Conservation (phyloP, 2,888 invertebrate species). For the Malachius bipustulatus region DNA sequence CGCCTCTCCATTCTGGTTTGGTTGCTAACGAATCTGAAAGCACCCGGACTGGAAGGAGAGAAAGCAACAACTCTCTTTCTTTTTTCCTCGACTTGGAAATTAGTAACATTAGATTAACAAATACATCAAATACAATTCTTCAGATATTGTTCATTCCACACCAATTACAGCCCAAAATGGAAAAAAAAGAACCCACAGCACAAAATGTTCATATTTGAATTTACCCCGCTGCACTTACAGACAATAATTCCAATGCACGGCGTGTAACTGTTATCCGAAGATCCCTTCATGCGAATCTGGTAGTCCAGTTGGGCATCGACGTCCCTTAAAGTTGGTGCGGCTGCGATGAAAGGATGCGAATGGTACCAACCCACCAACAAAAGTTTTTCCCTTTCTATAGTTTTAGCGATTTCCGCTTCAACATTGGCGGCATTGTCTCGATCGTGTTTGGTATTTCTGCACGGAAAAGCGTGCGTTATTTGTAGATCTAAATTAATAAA, state of each 20-base stretch:
- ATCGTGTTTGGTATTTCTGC: slow-evolving; percentile 70
- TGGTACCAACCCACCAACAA: slow-evolving; percentile 92
- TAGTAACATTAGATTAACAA: no score
- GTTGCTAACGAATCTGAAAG: no score
- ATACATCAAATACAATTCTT: no score
- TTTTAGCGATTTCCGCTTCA: slow-evolving; percentile 70
- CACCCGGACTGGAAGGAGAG: no score
- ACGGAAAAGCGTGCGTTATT: slow-evolving; percentile 82
- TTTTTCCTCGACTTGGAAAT: no score
- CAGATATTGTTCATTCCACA: no score
- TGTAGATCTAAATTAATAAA: slow-evolving; percentile 55
- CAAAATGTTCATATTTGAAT: no score
- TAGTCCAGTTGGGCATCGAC: slow-evolving; percentile 90
- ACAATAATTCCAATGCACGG: slow-evolving; percentile 88
- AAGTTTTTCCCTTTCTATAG: slow-evolving; percentile 70
- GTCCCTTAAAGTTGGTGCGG: slow-evolving; percentile 78
- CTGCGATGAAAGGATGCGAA: slow-evolving; percentile 79
- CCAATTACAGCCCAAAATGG: no score
- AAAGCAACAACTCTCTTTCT: no score
- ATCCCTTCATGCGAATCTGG: slow-evolving; percentile 88
- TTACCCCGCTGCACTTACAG: slow-evolving; percentile 58
- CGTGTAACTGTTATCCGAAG: slow-evolving; percentile 80
- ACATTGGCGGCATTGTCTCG: slow-evolving; percentile 62
- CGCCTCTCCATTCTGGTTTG: no score
- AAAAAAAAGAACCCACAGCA: no score